Conservation (phyloP, 2,888 invertebrate species). For the Chorisops tibialis region DNA sequence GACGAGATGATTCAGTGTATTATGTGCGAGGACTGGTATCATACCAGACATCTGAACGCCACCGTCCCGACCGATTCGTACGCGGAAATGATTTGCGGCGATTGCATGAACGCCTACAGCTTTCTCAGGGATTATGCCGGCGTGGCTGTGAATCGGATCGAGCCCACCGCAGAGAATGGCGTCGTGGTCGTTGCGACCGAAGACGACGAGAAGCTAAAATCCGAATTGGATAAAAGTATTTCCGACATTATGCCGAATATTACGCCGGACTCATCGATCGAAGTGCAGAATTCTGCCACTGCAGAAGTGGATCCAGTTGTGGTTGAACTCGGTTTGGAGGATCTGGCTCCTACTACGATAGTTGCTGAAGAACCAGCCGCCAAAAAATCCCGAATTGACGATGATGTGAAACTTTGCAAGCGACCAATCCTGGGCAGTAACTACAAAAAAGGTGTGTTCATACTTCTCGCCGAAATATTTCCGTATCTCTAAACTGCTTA, state of each 20-base stretch:
- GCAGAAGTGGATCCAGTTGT: not conserved
- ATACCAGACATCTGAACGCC: constrained; percentile 70
- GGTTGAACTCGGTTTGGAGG: not conserved
- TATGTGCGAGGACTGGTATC: constrained; percentile 98
- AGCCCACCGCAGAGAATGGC: constrained; percentile 37
- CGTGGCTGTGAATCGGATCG: constrained; percentile 44
- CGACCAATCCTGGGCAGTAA: constrained; percentile 38
- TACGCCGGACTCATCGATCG: constrained; percentile 3
- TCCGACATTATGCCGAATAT: constrained; percentile 44
- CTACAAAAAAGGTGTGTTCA: constrained; percentile 37
- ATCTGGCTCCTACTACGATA: too few relatives aligned
- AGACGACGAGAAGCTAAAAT: constrained; percentile 41
- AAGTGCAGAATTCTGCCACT: constrained; percentile 2
- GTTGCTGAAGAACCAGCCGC: not conserved
- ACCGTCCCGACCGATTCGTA: constrained; percentile 60
- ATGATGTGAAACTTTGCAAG: not conserved
- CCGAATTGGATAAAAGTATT: constrained; percentile 44
- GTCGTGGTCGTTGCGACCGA: constrained; percentile 38
- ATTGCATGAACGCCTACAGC: constrained; percentile 71
- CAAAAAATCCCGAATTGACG: constrained; percentile 3
- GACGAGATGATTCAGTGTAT: constrained; percentile 97
- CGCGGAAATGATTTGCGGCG: constrained; percentile 78
- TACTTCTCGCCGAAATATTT: too few relatives aligned
- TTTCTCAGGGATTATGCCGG: constrained; percentile 71
- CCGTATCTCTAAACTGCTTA: constrained; percentile 44